Percentiles rank a stretch among this genome's conserved stretches.
phyloP scores from a whole-genome alignment of 2,888 invertebrate genomes.

The Rotaria macrura region DNA sequence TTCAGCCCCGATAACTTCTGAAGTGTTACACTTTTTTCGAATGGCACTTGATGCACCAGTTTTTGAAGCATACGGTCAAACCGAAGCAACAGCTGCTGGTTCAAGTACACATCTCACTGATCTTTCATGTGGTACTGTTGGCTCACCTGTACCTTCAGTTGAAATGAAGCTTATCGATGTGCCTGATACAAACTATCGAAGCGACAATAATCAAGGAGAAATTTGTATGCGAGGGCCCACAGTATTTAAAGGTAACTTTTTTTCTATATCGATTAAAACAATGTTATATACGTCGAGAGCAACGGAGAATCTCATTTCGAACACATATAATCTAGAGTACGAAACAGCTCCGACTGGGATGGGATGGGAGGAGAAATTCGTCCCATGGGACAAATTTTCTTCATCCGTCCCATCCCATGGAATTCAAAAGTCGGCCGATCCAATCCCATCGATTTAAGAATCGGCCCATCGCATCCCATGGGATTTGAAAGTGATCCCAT shows the following conservation, averaged over 20 bases:
- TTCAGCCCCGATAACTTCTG: conserved; percentile 83
- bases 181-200: conserved; percentile 27
- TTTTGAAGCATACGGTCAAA: conserved; percentile 85
- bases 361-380: no score
- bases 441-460: no score
- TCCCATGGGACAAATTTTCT: no score
- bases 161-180: conserved; percentile 32
- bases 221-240: conserved; percentile 24
- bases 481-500: no score
- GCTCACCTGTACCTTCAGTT: conserved; percentile 19
- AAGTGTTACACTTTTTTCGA: conserved; percentile 81
- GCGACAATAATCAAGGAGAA: conserved; percentile 29
- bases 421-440: no score
- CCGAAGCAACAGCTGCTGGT: conserved; percentile 61
- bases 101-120: conserved; percentile 17
- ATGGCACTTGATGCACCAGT: conserved; percentile 65
- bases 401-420: no score
- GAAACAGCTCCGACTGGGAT: no score
- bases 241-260: conserved; percentile 51
- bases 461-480: no score
- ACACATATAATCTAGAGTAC: no score
- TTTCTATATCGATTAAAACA: no score
- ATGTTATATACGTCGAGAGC: no score
- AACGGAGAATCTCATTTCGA: no score
- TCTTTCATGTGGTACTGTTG: conserved; percentile 29